Conservation (phyloP, 2,113 vertebrate species). For the Barbus barbus region DNA sequence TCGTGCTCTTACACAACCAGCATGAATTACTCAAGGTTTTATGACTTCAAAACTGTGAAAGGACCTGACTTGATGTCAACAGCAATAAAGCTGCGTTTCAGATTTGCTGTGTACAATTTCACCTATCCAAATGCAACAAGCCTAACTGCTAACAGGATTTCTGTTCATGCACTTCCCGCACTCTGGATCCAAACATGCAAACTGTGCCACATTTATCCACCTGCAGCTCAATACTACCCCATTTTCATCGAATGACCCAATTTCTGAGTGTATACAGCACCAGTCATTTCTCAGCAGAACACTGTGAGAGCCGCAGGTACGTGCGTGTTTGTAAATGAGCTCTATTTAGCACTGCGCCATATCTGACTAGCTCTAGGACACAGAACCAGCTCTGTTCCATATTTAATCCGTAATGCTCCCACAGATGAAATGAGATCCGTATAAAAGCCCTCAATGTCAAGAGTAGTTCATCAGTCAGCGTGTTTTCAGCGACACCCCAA, state of each 20-base stretch:
- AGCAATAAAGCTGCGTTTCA: neutral
- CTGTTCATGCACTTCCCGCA: too few relatives aligned
- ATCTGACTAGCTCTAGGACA: neutral
- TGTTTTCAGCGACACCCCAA: constrained; percentile 7
- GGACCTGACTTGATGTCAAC: neutral
- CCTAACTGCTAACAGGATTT: neutral
- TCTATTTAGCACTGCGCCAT: constrained; percentile 28
- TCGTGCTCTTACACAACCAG: neutral
- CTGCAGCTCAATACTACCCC: neutral
- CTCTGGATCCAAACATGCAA: neutral
- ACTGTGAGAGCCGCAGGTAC: constrained; percentile 2
- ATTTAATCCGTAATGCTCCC: neutral
- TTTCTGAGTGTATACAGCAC: constrained; percentile 14
- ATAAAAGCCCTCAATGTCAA: constrained; percentile 17
- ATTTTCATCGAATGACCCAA: constrained; percentile 8
- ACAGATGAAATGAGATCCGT: constrained; percentile 34
- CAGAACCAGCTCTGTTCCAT: constrained; percentile 33
- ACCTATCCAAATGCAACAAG: neutral
- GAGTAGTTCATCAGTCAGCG: constrained; percentile 27
- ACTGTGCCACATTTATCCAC: constrained; percentile 8
- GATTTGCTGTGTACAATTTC: neutral
- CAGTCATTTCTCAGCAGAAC: constrained; percentile 18
- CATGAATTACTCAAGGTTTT: neutral
- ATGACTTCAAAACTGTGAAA: neutral
- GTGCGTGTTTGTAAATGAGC: constrained; percentile 36